Evolutionary conservation across 92 coral and sea anemone genomes (phyloP), one percentile per base, ranked within the genome.

Genomic region (Palythoa caribaeorum): DNA sequence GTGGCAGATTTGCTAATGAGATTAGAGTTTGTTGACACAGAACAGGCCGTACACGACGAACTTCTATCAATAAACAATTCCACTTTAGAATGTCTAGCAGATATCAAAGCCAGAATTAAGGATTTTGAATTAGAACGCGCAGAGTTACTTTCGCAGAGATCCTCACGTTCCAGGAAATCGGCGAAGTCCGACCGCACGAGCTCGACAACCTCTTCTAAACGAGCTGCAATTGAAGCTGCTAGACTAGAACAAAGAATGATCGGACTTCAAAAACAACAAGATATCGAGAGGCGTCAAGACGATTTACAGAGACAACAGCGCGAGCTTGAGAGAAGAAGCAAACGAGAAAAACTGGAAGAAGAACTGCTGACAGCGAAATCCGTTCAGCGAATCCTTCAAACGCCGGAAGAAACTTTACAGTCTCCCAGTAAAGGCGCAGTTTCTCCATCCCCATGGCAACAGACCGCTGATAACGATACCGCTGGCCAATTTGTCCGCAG

Each of bases 311-410:
- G 81, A 76, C 88, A 44, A 65, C 88, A 76, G 40, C 74, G 78
- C 63, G 85, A 87, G 17, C 65, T 87, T 11, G 77, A 79, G 77
- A 77, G 78, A 28, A 16, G 55, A 36, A 44, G 78, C 63, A 80
- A 87, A 73, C 80, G 16, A 55, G 87, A 79, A 16, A 75, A 70
- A 55, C 47, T 88, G 20, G 73, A 53, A 77, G 90, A 69, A 51
- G 91, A 89, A 63, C 75, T 89, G 14, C 38, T 73, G 50, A 68
- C 88, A 4, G 88, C 91, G 15, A 80, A 89, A 83, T 60, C 84
- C 15, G 83, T 89, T 21, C 88, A 83, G 62, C 83, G 73, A 76
- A 73, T 88, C 15, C 76, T 87, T 0, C 44, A 88, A 81, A 83
- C 80, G 21, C 76, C 80, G 2, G 76, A 81, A 11, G 76, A 65